phyloP scores from a whole-genome alignment of 1,140 invertebrate species.

The Camponotus pennsylvanicus region DNA sequence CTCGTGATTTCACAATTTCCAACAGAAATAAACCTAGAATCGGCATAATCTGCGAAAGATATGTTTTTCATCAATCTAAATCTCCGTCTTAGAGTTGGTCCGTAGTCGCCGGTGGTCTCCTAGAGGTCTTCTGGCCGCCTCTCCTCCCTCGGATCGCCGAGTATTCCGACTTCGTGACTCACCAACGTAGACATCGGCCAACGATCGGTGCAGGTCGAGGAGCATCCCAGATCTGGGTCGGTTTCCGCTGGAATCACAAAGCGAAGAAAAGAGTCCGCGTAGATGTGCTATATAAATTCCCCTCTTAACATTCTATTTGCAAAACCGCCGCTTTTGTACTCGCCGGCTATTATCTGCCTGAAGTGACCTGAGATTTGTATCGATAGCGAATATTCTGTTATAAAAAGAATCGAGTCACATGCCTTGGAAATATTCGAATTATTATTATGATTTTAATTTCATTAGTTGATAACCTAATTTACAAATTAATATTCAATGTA shows the following conservation, averaged over 20 bases:
- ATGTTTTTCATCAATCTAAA: slow-evolving; percentile 35
- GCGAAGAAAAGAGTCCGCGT: slow-evolving; percentile 27
- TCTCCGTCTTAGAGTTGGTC: slow-evolving; percentile 66
- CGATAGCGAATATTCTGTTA: background rate
- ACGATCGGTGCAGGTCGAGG: slow-evolving; percentile 66
- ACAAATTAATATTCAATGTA: no score
- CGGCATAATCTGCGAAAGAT: slow-evolving; percentile 38
- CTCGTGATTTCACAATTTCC: slow-evolving; percentile 30
- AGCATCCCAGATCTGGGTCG: slow-evolving; percentile 67
- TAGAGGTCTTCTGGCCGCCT: slow-evolving; percentile 10
- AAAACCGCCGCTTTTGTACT: slow-evolving; percentile 5
- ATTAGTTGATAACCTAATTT: background rate
- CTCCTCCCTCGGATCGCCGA: slow-evolving; percentile 18
- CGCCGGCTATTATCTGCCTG: background rate
- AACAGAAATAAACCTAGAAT: slow-evolving; percentile 16
- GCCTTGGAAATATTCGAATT: no score
- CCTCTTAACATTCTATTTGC: slow-evolving; percentile 26
- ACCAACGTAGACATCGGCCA: slow-evolving; percentile 39
- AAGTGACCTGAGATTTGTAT: background rate
- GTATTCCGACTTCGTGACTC: slow-evolving; percentile 59
- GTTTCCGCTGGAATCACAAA: slow-evolving; percentile 40
- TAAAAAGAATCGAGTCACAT: background rate
- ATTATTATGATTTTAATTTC: background rate
- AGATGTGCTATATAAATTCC: slow-evolving; percentile 5
- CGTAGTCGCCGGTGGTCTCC: slow-evolving; percentile 62